These are phyloP conservation scores for Hedya salicella DNA, from an alignment of 2,888 invertebrate genomes.

Conservation along the genomic window DNA sequence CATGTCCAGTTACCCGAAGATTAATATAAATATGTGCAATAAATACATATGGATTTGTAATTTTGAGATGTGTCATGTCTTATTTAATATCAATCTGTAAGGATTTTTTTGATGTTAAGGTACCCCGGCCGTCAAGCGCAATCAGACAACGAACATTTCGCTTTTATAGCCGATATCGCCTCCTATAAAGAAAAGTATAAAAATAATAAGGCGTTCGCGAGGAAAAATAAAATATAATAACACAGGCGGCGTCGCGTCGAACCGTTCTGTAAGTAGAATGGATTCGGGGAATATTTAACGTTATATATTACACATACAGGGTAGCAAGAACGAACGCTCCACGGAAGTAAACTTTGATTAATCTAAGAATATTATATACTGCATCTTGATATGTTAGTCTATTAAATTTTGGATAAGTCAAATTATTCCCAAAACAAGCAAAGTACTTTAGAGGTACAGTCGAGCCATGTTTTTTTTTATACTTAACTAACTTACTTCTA, in stretches of 20 bases:
- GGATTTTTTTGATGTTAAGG: slow-evolving; percentile 19
- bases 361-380: too few species aligned
- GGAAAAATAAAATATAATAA: slow-evolving; percentile 80
- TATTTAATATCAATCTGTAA: slow-evolving; percentile 6
- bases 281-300: slow-evolving; percentile 57
- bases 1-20: not conserved
- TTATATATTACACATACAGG: slow-evolving; percentile 3
- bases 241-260: slow-evolving; percentile 65
- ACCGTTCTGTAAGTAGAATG: slow-evolving; percentile 59
- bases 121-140: slow-evolving; percentile 50
- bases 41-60: too few species aligned
- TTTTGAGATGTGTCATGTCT: not conserved
- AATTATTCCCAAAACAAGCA: too few species aligned
- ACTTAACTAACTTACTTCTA: too few species aligned
- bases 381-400: too few species aligned
- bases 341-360: not conserved
- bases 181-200: slow-evolving; percentile 77
- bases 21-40: not conserved
- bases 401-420: too few species aligned
- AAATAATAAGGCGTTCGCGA: slow-evolving; percentile 77
- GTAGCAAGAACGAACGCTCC: not conserved
- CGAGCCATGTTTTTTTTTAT: too few species aligned
- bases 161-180: slow-evolving; percentile 75
- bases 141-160: slow-evolving; percentile 77
- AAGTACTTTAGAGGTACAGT: too few species aligned